phyloP scores from a whole-genome alignment of 2,797 vertebrate species.

The Anomalospiza imberbis region DNA sequence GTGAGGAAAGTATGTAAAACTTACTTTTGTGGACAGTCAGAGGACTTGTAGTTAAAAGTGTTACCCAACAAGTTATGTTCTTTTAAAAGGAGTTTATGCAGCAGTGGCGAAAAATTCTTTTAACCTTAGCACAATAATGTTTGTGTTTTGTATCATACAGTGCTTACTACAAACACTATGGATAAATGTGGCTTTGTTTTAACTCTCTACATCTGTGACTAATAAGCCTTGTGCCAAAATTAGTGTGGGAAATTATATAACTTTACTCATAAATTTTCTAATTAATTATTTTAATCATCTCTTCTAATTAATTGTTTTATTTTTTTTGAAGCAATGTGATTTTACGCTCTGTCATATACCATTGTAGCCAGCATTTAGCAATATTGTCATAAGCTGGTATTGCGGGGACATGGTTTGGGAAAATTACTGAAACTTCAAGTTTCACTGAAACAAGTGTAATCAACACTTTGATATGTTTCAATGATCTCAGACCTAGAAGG shows the following conservation, averaged over 20 bases:
- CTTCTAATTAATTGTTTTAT: not conserved
- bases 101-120: not conserved
- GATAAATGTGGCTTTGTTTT: not conserved
- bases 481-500: not conserved
- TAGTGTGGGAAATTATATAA: not conserved
- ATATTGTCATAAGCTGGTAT: not conserved
- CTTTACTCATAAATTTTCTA: not conserved
- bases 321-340: not conserved
- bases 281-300: not conserved
- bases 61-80: not conserved
- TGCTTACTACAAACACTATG: not conserved
- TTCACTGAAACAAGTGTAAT: not conserved
- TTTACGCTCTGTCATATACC: not conserved
- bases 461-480: not conserved
- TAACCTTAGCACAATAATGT: not conserved
- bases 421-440: not conserved
- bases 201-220: not conserved
- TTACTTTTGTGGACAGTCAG: not conserved
- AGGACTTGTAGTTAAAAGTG: not conserved
- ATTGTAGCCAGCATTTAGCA: not conserved
- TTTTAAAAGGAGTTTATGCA: not conserved
- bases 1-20: not conserved
- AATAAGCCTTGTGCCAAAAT: not conserved
- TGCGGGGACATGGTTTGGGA: not conserved
- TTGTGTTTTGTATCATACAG: not conserved